Base-by-base conservation (phyloP, 2,113 vertebrate genomes). In the Oryzias curvinotus region DNA sequence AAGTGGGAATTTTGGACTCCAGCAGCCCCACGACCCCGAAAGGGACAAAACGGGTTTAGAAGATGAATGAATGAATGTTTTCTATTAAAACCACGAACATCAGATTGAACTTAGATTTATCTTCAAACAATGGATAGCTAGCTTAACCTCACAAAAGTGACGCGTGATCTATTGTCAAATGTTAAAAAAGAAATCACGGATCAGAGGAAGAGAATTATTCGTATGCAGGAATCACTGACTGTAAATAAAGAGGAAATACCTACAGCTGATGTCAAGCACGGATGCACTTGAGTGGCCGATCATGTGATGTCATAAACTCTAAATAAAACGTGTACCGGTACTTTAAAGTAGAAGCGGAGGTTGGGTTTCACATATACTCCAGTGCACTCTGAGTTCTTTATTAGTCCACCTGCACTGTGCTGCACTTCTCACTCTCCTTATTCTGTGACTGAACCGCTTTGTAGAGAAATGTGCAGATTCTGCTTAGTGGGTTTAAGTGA, bases 151-250 rank as follows among this genome's bases (percentile, higher is more conserved):
- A 23, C 2, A 2, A 36, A 36, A 36, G 36, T 36, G 36, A 36
- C 7, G 10, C 3, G 8, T 36, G 36, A 36, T 12, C 36, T 36
- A 3, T 36, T 12, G 2, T 2, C 10, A 36, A 36, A 36, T 10
- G 30, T 36, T 10, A 7, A 17, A n/a, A 17, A 12, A 8, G 18
- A 18, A 17, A 47, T 47, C 16, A n/a, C 2, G 58, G 71, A 68
- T 65, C 52, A 81, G 85, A 73, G 85, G 83, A 81, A 49, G 76
- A 59, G 55, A 21, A 65, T 61, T 49, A 49, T 61, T 52, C n/a
- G 63, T 49, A 49, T 45, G 48, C 57, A 53, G 62, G 57, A 57
- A 51, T 0, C 19, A 51, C 71, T 64, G 78, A 65, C 66, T 65
- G 71, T 48, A 26, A 30, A 23, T 63, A 50, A 58, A 54, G 67